phyloP scores from a whole-genome alignment of 2,113 vertebrate species.

The Herpetotheres cachinnans region DNA sequence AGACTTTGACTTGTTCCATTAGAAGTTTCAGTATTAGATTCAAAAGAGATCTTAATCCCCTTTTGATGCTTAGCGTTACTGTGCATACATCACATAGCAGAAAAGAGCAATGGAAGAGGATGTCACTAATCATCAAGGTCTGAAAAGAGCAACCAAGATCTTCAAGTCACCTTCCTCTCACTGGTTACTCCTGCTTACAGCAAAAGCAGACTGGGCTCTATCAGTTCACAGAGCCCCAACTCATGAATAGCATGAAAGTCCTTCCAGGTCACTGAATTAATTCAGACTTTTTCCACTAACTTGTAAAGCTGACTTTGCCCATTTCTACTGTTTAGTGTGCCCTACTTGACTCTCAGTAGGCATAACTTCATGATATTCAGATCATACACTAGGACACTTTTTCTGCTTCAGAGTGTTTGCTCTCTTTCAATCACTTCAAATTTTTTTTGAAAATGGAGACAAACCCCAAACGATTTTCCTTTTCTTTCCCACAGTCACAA shows the following conservation, averaged over 20 bases:
- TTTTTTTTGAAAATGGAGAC: neutral
- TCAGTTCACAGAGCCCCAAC: neutral
- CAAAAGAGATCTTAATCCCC: neutral
- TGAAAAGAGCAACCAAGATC: neutral
- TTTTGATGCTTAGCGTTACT: neutral
- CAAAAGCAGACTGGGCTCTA: neutral
- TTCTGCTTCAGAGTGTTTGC: neutral
- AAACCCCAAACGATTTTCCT: neutral
- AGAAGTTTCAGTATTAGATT: neutral
- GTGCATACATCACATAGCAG: neutral
- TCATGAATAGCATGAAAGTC: neutral
- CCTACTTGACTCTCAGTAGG: neutral
- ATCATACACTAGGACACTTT: neutral
- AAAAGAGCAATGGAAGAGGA: neutral
- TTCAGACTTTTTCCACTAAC: neutral
- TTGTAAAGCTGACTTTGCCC: neutral
- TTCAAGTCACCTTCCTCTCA: neutral
- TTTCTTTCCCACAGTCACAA: neutral
- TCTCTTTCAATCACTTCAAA: neutral
- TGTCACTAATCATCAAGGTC: neutral
- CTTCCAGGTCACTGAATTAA: neutral
- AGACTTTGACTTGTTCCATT: neutral
- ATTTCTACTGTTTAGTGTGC: neutral
- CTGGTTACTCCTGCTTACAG: neutral
- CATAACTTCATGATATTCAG: neutral